A percentile compares a stretch with the other conserved stretches of the same genome.
phyloP scores from a whole-genome alignment of 1,140 invertebrate genomes.

The Archegozetes longisetosus region DNA sequence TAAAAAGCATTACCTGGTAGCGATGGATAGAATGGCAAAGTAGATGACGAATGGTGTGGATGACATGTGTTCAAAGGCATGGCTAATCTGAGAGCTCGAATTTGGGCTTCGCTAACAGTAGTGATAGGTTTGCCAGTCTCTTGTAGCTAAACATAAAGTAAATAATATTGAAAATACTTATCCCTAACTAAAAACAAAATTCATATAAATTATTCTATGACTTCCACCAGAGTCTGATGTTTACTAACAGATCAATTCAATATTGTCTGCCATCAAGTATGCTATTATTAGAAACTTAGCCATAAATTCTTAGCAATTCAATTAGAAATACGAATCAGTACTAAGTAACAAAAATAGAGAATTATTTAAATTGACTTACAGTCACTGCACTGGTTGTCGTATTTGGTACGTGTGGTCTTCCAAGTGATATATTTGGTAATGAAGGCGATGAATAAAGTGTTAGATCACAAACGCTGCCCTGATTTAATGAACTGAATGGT shows the following conservation, averaged over 20 bases:
- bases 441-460: constrained; percentile 76
- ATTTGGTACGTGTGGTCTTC: constrained; percentile 46
- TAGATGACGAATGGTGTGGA: constrained; percentile 52
- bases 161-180: too few species aligned
- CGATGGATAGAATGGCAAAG: constrained; percentile 55
- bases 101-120: background rate
- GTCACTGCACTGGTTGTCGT: constrained; percentile 9
- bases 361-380: background rate
- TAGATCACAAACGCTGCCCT: background rate
- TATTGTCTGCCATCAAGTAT: too few species aligned
- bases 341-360: too few species aligned
- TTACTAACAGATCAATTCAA: too few species aligned
- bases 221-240: too few species aligned
- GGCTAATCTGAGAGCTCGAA: background rate
- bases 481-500: constrained; percentile 13
- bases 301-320: too few species aligned
- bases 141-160: too few species aligned
- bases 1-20: constrained; percentile 33
- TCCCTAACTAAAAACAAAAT: too few species aligned
- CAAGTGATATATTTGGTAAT: constrained; percentile 87
- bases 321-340: too few species aligned
- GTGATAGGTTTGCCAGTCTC: background rate
- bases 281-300: too few species aligned
- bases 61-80: constrained; percentile 50
- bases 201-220: too few species aligned